phyloP scores from a whole-genome alignment of 2,797 vertebrate genomes.

The Pteropus rufus region DNA sequence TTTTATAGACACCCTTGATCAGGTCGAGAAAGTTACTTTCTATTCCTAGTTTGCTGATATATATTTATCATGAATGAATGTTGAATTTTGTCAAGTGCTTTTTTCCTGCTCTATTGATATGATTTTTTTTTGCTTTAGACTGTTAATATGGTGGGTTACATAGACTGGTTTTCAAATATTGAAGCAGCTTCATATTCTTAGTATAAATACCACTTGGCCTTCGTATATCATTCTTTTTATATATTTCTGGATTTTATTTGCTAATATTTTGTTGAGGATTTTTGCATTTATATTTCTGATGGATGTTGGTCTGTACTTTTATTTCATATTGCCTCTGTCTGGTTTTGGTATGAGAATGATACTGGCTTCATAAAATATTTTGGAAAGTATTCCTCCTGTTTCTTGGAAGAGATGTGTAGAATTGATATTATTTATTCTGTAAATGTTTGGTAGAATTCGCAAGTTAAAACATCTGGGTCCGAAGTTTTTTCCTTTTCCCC shows the following conservation, averaged over 20 bases:
- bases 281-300: background rate
- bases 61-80: background rate
- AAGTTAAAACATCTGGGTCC: background rate
- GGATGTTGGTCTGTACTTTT: background rate
- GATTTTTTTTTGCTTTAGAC: background rate
- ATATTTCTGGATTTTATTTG: background rate
- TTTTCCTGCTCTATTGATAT: background rate
- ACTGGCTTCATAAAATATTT: background rate
- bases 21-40: background rate
- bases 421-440: background rate
- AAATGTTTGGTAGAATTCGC: background rate
- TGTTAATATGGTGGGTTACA: background rate
- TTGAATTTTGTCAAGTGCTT: background rate
- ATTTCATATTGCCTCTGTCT: background rate
- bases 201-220: background rate
- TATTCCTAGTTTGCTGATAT: background rate
- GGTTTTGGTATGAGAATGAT: constrained; percentile 3
- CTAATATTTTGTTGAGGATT: constrained; percentile 10
- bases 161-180: background rate
- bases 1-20: background rate
- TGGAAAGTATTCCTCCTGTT: background rate
- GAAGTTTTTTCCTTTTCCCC: background rate
- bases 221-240: background rate
- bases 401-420: background rate
- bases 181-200: background rate